phyloP scores from a whole-genome alignment of 2,113 vertebrate genomes.

The Murina feae region DNA sequence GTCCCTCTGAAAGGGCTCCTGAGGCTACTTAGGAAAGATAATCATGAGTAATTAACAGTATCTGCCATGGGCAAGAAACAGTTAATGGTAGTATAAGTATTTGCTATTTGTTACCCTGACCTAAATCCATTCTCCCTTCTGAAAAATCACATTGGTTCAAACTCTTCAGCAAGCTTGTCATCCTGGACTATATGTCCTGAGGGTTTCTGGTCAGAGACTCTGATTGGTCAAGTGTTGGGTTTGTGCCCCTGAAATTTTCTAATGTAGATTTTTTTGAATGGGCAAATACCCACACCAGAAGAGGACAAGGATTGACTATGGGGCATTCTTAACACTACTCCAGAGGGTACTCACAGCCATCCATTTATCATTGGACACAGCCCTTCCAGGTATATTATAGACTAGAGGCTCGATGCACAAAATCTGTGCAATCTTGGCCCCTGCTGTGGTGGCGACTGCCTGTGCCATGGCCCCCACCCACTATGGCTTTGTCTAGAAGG shows the following conservation, averaged over 20 bases:
- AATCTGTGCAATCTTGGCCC: too few species aligned
- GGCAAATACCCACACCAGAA: neutral
- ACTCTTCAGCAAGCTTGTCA: neutral
- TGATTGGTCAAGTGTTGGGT: neutral
- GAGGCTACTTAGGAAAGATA: neutral
- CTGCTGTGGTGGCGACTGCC: fast-evolving
- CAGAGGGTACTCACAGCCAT: neutral
- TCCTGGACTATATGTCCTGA: neutral
- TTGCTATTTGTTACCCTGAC: neutral
- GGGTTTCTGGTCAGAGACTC: neutral
- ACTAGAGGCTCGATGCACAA: neutral
- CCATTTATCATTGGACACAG: constrained; percentile 41
- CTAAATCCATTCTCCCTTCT: neutral
- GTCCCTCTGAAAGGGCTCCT: neutral
- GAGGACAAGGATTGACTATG: neutral
- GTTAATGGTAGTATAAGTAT: neutral
- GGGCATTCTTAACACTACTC: neutral
- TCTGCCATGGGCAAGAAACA: neutral
- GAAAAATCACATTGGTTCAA: neutral
- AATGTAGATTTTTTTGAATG: neutral
- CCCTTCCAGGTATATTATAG: constrained; percentile 56
- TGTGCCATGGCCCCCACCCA: too few species aligned
- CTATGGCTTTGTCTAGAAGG: too few species aligned
- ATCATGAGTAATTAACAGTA: neutral
- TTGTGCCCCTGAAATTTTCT: neutral